These are phyloP conservation scores for Andrena dorsata DNA, from an alignment of 2,888 invertebrate genomes.

Conservation along the genomic window DNA sequence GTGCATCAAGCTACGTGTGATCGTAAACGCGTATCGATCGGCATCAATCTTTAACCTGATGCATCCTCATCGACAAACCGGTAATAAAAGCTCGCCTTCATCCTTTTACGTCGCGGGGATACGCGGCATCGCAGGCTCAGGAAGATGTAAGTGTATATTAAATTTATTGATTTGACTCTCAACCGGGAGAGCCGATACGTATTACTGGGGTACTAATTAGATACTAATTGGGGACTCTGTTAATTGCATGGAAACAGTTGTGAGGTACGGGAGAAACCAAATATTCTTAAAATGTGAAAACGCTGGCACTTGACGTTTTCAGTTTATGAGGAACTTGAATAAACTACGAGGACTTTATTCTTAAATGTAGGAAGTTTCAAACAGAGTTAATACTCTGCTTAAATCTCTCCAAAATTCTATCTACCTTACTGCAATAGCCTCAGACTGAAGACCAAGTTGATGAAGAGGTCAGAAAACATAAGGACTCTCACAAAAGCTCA, in stretches of 20 bases:
- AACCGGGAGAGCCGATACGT: neutral
- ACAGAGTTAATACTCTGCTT: neutral
- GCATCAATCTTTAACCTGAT: constrained; percentile 21
- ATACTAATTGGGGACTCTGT: neutral
- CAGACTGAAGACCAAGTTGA: no score
- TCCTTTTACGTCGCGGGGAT: neutral
- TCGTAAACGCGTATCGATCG: constrained; percentile 46
- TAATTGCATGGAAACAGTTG: neutral
- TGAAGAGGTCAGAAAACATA: no score
- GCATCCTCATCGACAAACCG: neutral
- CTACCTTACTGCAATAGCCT: neutral
- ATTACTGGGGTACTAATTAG: neutral
- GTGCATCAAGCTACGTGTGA: constrained; percentile 1
- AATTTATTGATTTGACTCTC: neutral
- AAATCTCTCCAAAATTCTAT: neutral
- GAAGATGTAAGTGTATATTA: neutral
- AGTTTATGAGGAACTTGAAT: neutral
- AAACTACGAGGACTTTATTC: neutral
- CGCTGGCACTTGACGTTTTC: no score
- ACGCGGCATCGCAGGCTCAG: neutral
- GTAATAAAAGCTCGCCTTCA: constrained; percentile 22
- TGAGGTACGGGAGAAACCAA: neutral
- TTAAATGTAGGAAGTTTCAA: no score
- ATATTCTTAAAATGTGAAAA: neutral
- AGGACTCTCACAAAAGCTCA: no score